phyloP scores from a whole-genome alignment of 2,888 invertebrate species.

The Oscheius sp. region DNA sequence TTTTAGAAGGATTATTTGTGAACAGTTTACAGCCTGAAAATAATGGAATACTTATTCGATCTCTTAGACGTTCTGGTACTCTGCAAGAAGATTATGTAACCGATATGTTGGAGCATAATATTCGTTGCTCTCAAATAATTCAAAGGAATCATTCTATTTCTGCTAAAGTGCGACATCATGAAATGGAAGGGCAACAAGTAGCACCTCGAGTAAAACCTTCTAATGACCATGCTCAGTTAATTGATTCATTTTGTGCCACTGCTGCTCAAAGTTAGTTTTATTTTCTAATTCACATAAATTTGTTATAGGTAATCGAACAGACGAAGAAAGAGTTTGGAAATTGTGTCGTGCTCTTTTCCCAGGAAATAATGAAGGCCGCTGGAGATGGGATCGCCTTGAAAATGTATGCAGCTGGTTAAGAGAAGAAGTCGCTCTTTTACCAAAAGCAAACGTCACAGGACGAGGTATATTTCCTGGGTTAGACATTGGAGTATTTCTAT shows the following conservation, averaged over 20 bases:
- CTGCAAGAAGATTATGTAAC: conserved; percentile 38
- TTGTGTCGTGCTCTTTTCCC: conserved; percentile 52
- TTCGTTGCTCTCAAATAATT: conserved; percentile 35
- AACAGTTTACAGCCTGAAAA: conserved; percentile 34
- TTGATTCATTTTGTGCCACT: conserved; percentile 43
- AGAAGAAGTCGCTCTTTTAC: conserved; percentile 32
- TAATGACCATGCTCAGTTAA: conserved; percentile 40
- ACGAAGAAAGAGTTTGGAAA: conserved; percentile 51
- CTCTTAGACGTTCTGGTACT: neutral
- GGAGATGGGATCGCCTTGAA: conserved; percentile 51
- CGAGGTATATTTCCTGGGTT: conserved; percentile 21
- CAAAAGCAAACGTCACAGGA: neutral
- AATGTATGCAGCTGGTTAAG: conserved; percentile 51
- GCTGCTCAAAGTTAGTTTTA: conserved; percentile 40
- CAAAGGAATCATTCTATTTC: conserved; percentile 37
- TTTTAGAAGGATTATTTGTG: conserved; percentile 39
- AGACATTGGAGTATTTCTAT: neutral
- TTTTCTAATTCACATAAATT: neutral
- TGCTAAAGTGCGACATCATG: conserved; percentile 40
- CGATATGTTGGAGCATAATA: conserved; percentile 47
- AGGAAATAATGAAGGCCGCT: conserved; percentile 40
- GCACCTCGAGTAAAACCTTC: conserved; percentile 43
- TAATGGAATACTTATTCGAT: conserved; percentile 20
- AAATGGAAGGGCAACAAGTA: conserved; percentile 36
- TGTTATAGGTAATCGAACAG: conserved; percentile 13